Conservation (phyloP, 2,797 vertebrate genomes). For the Sebastes reedi region DNA sequence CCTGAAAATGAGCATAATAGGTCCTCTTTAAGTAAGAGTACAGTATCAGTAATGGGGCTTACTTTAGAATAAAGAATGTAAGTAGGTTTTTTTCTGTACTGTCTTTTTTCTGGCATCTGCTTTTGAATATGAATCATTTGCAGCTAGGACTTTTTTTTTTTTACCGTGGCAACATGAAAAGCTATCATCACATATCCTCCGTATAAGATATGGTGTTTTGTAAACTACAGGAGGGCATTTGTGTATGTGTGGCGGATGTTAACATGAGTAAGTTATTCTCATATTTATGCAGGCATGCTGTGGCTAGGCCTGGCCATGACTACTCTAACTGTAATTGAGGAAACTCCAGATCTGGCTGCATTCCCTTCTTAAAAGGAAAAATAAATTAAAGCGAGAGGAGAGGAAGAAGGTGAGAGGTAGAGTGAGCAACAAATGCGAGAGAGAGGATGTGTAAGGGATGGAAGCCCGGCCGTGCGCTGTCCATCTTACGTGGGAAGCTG, state of each 20-base stretch:
- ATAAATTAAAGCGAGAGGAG: conserved; percentile 54
- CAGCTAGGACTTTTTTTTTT: not conserved
- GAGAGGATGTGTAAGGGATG: conserved; percentile 15
- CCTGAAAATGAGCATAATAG: too few species aligned
- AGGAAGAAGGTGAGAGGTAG: conserved; percentile 31
- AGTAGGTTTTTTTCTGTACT: not conserved
- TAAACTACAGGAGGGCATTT: conserved; percentile 14
- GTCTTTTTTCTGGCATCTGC: not conserved
- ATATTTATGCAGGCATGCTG: conserved; percentile 52
- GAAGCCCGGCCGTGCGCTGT: conserved; percentile 7
- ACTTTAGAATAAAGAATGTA: not conserved
- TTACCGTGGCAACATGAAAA: conserved; percentile 3
- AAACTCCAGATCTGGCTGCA: conserved; percentile 42
- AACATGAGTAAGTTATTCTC: conserved; percentile 44
- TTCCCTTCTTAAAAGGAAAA: conserved; percentile 52
- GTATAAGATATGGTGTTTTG: conserved; percentile 21
- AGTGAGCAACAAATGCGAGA: not conserved
- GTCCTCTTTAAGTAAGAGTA: not conserved
- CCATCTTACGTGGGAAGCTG: conserved; percentile 47
- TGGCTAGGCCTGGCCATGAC: conserved; percentile 2
- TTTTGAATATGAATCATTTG: not conserved
- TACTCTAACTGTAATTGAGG: conserved; percentile 65
- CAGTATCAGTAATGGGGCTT: not conserved
- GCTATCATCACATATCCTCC: conserved; percentile 20
- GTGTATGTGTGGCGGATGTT: not conserved